phyloP scores from a whole-genome alignment of 2,113 vertebrate genomes.

The Carassius gibelio region DNA sequence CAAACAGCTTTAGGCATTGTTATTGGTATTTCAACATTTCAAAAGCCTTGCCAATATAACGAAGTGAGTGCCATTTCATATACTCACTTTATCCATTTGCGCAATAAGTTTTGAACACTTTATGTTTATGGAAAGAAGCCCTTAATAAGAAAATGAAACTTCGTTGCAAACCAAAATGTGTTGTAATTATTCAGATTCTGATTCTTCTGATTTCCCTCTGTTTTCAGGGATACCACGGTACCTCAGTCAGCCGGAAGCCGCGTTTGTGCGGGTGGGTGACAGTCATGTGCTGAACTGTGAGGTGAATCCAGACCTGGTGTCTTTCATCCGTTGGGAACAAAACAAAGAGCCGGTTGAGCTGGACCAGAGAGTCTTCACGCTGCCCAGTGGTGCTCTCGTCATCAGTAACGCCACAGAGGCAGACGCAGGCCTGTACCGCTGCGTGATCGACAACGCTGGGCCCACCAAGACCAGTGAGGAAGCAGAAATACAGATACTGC shows the following conservation, averaged over 20 bases:
- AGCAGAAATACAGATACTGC: constrained; percentile 81
- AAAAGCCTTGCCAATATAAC: background rate
- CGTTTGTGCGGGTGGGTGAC: constrained; percentile 74
- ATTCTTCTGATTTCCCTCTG: background rate
- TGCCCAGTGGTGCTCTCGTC: constrained; percentile 83
- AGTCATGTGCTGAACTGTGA: constrained; percentile 86
- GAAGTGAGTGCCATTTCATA: background rate
- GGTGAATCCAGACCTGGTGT: constrained; percentile 82
- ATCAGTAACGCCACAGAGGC: constrained; percentile 83
- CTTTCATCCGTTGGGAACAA: constrained; percentile 88
- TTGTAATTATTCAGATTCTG: background rate
- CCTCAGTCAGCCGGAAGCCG: constrained; percentile 81
- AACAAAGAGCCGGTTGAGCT: constrained; percentile 76
- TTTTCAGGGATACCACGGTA: constrained; percentile 89
- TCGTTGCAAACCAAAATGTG: background rate
- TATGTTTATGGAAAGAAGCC: background rate
- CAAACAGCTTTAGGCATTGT: constrained; percentile 60
- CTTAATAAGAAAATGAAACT: background rate
- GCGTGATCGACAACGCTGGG: constrained; percentile 83
- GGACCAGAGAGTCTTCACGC: constrained; percentile 73
- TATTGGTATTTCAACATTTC: constrained; percentile 34
- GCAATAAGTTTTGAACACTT: background rate
- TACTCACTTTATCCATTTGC: background rate
- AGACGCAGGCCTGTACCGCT: constrained; percentile 88
- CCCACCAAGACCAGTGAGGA: constrained; percentile 88